Conservation (phyloP, 1,140 invertebrate species). For the Drosophila lini region DNA sequence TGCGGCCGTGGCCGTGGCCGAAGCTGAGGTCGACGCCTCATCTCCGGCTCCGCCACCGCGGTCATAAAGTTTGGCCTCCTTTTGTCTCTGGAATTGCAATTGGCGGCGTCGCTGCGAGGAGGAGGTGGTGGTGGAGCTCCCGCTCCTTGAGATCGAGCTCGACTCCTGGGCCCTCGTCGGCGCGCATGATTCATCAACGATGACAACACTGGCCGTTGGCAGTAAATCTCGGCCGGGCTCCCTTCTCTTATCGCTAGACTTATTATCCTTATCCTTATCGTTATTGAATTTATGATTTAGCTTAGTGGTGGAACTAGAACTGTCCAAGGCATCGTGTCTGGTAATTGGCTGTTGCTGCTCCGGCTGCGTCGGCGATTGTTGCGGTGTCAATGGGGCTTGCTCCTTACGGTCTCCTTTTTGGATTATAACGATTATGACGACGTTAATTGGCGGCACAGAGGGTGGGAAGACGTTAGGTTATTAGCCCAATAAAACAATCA, state of each 20-base stretch:
- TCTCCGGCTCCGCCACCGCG: constrained; percentile 53
- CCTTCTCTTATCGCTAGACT: constrained; percentile 43
- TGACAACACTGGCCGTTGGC: constrained; percentile 40
- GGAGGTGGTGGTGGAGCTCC: constrained; percentile 32
- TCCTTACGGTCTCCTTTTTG: constrained; percentile 70
- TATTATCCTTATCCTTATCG: constrained; percentile 60
- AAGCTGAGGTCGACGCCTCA: constrained; percentile 34
- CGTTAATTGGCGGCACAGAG: not conserved
- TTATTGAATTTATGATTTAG: constrained; percentile 75
- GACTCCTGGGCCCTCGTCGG: constrained; percentile 32
- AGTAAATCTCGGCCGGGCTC: constrained; percentile 55
- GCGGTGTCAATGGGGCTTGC: constrained; percentile 65
- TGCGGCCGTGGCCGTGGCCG: constrained; percentile 7
- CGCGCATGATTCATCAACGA: constrained; percentile 69
- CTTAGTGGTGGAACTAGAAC: constrained; percentile 71
- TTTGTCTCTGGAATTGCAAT: constrained; percentile 70
- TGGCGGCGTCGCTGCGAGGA: constrained; percentile 66
- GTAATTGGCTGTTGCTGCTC: constrained; percentile 52
- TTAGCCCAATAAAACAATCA: constrained; percentile 21
- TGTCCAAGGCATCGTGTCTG: constrained; percentile 73
- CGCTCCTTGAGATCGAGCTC: constrained; percentile 24
- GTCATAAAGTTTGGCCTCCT: constrained; percentile 73
- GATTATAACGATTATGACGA: constrained; percentile 6
- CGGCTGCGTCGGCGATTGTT: constrained; percentile 37
- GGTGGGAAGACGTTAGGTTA: constrained; percentile 24